phyloP scores from a whole-genome alignment of 2,797 vertebrate species.

The Anolis apletophallus region DNA sequence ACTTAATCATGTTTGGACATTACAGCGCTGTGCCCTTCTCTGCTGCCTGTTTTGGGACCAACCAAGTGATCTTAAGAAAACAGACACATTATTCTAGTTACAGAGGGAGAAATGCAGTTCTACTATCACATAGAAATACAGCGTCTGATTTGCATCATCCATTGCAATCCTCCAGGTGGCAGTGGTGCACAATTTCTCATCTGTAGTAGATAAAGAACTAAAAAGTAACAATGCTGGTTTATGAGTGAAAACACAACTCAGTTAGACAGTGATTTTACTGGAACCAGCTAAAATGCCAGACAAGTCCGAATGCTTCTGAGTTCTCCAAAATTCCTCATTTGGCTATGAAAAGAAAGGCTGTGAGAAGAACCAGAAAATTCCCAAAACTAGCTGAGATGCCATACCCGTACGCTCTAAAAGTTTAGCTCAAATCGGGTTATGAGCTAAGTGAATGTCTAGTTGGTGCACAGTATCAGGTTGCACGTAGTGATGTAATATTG shows the following conservation, averaged over 20 bases:
- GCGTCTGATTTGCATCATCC: neutral
- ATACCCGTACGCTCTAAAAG: neutral
- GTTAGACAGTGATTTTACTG: neutral
- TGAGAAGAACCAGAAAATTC: neutral
- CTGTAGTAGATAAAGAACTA: neutral
- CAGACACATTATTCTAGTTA: neutral
- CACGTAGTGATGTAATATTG: neutral
- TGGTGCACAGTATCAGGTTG: neutral
- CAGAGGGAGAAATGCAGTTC: neutral
- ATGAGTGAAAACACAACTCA: neutral
- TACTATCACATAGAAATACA: neutral
- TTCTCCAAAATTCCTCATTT: neutral
- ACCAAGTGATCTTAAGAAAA: neutral
- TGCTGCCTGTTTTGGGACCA: neutral
- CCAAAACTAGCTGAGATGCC: neutral
- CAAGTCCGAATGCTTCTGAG: neutral
- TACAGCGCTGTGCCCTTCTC: neutral
- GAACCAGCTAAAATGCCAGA: neutral
- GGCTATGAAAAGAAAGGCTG: neutral
- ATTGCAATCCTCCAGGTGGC: constrained; percentile 36
- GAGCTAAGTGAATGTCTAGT: neutral
- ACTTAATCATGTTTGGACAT: neutral
- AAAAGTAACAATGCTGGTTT: neutral
- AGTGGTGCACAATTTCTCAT: neutral
- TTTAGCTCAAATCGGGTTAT: neutral